Evolutionary conservation across 1,140 invertebrate species (phyloP).

Genomic region (Drosophila ogumai): DNA sequence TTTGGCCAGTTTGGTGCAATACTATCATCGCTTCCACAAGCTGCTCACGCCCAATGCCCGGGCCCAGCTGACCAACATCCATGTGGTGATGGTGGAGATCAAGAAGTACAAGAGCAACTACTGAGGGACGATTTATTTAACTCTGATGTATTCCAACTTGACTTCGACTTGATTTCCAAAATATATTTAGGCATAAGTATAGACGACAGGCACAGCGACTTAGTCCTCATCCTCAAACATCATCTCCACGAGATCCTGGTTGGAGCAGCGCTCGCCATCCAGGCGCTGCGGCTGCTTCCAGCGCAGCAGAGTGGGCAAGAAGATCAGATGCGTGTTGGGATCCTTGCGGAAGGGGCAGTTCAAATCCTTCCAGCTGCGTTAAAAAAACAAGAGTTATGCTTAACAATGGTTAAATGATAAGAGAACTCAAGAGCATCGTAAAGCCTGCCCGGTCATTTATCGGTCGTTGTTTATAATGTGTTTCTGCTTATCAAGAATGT

Average conservation of each 20-base stretch:
- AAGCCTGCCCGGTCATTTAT: slow-evolving; percentile 24
- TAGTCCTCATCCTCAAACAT: slow-evolving; percentile 83
- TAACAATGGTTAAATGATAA: slow-evolving; percentile 21
- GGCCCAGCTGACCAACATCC: slow-evolving; percentile 98
- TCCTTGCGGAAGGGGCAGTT: slow-evolving; percentile 91
- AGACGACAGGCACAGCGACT: slow-evolving; percentile 1
- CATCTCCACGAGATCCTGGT: slow-evolving; percentile 87
- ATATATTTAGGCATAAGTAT: slow-evolving; percentile 29
- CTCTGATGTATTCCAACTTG: slow-evolving; percentile 35
- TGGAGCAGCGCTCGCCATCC: slow-evolving; percentile 89
- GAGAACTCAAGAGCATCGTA: slow-evolving; percentile 25
- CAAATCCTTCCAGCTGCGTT: slow-evolving; percentile 90
- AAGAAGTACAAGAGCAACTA: slow-evolving; percentile 99
- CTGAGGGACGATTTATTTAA: slow-evolving; percentile 80
- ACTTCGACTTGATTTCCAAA: slow-evolving; percentile 48
- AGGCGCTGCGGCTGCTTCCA: slow-evolving; percentile 91
- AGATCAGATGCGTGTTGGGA: slow-evolving; percentile 88
- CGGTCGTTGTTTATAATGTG: slow-evolving; percentile 14
- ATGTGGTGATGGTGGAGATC: slow-evolving; percentile 99
- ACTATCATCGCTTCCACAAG: slow-evolving; percentile 99
- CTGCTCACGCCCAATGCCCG: slow-evolving; percentile 95
- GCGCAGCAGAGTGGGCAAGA: slow-evolving; percentile 90
- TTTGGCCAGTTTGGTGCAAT: slow-evolving; percentile 97
- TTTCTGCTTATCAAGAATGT: slow-evolving; percentile 48
- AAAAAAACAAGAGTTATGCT: slow-evolving; percentile 49